Evolutionary conservation across 2,888 invertebrate species (phyloP).

Genomic region (Adelphocoris suturalis): DNA sequence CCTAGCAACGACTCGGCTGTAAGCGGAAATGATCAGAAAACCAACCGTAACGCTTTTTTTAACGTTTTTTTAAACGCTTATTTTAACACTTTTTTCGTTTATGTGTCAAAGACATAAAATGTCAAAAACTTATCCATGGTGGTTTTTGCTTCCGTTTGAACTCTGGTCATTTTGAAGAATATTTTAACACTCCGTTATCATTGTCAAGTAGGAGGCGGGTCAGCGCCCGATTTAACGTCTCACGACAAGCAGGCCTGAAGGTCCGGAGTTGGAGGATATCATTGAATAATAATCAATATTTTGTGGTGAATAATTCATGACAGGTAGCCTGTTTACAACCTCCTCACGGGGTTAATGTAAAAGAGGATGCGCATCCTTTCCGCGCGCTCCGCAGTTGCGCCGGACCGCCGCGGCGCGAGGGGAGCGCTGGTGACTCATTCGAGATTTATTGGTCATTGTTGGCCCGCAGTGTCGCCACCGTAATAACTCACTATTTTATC

Average conservation of each 20-base stretch:
- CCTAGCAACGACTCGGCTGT: too few relatives aligned
- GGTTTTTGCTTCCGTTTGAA: too few relatives aligned
- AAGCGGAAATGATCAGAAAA: too few relatives aligned
- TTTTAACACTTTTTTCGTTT: too few relatives aligned
- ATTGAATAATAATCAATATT: constrained; percentile 58
- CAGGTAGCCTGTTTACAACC: constrained; percentile 52
- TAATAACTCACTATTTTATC: constrained; percentile 41
- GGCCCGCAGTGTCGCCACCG: constrained; percentile 25
- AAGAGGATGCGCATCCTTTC: constrained; percentile 48
- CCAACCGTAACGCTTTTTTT: too few relatives aligned
- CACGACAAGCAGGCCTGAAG: neutral
- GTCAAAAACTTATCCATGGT: too few relatives aligned
- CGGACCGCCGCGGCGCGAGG: neutral
- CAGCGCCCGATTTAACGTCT: neutral
- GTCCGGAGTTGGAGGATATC: constrained; percentile 26
- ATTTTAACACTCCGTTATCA: too few relatives aligned
- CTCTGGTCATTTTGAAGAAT: too few relatives aligned
- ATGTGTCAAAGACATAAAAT: too few relatives aligned
- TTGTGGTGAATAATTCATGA: constrained; percentile 45
- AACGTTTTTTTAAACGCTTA: too few relatives aligned
- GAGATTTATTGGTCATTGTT: constrained; percentile 52
- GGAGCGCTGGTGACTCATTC: neutral
- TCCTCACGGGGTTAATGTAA: constrained; percentile 56
- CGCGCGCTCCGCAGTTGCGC: neutral
- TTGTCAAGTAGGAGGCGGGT: neutral